Conservation (phyloP, 2,113 vertebrate genomes). For the Strix uralensis region DNA sequence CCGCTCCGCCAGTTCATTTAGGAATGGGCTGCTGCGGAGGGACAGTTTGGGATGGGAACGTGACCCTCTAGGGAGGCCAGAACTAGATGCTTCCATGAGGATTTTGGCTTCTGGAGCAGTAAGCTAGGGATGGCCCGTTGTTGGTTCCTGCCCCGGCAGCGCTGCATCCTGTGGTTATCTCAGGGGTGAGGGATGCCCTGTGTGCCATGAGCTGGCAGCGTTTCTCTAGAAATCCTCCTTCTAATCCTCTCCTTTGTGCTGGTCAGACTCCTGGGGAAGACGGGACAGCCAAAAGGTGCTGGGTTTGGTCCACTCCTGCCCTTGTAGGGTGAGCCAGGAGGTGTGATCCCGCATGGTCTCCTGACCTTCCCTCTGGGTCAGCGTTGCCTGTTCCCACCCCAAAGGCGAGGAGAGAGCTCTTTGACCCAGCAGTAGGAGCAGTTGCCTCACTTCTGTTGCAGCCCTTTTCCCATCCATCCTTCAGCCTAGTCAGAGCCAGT, state of each 20-base stretch:
- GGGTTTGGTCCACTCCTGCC: neutral
- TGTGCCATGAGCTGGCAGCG: neutral
- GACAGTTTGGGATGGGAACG: neutral
- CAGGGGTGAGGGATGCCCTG: neutral
- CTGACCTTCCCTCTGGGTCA: neutral
- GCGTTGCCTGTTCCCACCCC: neutral
- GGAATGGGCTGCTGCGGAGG: neutral
- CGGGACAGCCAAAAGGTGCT: constrained; percentile 16
- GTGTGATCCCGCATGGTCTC: neutral
- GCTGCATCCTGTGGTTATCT: neutral
- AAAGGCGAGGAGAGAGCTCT: neutral
- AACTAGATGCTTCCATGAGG: neutral
- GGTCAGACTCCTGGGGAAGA: neutral
- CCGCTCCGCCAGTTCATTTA: neutral
- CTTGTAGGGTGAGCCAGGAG: neutral
- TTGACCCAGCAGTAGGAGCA: neutral
- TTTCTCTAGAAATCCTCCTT: neutral
- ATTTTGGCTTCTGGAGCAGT: neutral
- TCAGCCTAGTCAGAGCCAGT: constrained; percentile 7
- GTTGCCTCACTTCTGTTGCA: neutral
- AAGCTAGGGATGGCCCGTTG: neutral
- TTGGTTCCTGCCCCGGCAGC: neutral
- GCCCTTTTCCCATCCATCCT: constrained; percentile 20
- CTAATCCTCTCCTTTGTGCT: neutral
- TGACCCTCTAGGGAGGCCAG: neutral